Evolutionary conservation across 1,140 invertebrate genomes (phyloP), one percentile per base, ranked within the genome.

Genomic region (Procambarus clarkii): DNA sequence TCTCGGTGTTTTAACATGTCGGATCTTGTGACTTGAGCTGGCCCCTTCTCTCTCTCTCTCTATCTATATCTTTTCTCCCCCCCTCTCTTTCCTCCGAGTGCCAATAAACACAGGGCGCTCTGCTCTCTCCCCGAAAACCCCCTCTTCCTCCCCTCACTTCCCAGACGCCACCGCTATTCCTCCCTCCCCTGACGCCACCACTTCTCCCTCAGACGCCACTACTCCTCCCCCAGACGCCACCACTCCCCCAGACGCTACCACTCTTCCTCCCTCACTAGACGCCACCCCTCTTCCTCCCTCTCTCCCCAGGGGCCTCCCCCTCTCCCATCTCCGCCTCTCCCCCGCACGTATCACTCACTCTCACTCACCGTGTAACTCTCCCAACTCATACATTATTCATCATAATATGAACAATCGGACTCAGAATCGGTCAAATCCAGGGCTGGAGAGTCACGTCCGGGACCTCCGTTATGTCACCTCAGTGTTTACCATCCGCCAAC

Each of bases 341-440:
- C 7, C 81, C 34, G 8, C 45, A 18, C 15, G 2, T 60, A 34
- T 45, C 15, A 24, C 7, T 24, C 54, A 64, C 69, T 3, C 54
- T 21, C 34, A 21, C 24, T 21, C 24, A 69, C 3, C 24, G 9
- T 80, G 4, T 50, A n/a, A 18, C 3, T 44, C 60, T 34, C 81
- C 34, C 54, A 7, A 18, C 58, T 71, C 9, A 71, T 74, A 34
- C 24, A 76, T 86, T 69, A 86, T 74, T 86, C 69, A 86, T 24
- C 58, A 54, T 58, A 74, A 46, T 24, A 3, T 50, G 69, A 76
- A 45, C 69, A 24, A 74, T 76, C 69, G n/a, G n/a, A 21, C 48
- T 13, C n/a, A 74, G 60, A 85, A 85, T 74, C n/a, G 45, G 82
- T 85, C 60, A 85, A 85, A 85, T 71, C 44, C 11, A 44, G 64